Conservation (phyloP, 2,113 vertebrate genomes). For the Panthera uncia region DNA sequence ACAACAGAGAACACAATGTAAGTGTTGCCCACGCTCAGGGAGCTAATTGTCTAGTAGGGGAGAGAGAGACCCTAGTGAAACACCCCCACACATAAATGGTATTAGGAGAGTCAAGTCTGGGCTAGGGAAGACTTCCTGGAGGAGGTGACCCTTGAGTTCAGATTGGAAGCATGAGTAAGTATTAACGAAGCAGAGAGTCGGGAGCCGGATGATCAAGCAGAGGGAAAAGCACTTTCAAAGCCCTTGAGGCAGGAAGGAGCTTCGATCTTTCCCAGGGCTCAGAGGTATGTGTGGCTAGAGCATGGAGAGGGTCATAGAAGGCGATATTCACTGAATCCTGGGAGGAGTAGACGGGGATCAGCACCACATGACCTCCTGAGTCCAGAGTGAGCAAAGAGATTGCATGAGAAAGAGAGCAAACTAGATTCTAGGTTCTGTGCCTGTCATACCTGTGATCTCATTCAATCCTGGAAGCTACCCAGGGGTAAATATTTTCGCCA, state of each 20-base stretch:
- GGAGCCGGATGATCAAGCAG: not conserved
- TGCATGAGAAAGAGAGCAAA: not conserved
- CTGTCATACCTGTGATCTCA: not conserved
- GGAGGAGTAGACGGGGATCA: accelerated
- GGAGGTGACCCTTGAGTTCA: not conserved
- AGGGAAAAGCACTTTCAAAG: not conserved
- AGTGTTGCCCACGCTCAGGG: not conserved
- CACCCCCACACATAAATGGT: not conserved
- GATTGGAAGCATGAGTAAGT: not conserved
- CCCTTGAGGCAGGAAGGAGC: not conserved
- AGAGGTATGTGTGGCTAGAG: not conserved
- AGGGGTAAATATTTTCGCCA: not conserved
- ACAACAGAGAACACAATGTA: not conserved
- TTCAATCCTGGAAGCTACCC: not conserved
- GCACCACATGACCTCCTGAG: not conserved
- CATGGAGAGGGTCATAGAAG: not conserved
- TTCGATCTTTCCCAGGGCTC: not conserved
- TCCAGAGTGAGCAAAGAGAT: not conserved
- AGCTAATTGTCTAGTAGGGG: not conserved
- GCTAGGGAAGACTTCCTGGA: not conserved
- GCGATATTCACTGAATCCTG: not conserved
- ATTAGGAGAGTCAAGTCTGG: not conserved
- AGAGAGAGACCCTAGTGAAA: not conserved
- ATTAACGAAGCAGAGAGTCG: not conserved
- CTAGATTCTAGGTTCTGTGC: accelerated